A percentile compares a stretch with the other conserved stretches of the same genome.
Conservation (phyloP, 23 tunicate species). For the Ciona savignyi region DNA sequence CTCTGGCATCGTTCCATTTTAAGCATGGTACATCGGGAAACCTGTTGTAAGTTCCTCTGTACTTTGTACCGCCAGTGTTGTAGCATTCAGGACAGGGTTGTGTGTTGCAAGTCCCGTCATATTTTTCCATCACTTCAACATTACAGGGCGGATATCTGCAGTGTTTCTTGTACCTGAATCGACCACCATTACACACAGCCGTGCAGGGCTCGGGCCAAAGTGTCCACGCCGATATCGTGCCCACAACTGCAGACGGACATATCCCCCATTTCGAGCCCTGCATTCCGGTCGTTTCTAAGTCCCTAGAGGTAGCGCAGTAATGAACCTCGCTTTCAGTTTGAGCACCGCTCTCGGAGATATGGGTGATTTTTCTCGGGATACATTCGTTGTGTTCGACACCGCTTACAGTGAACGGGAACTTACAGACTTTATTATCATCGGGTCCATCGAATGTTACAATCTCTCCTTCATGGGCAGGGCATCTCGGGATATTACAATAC, state of each 20-base stretch:
- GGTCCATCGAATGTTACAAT: constrained; percentile 31
- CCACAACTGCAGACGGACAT: constrained; percentile 8
- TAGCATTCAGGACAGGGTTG: constrained; percentile 32
- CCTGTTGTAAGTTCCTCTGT: constrained; percentile 20
- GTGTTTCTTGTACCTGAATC: constrained; percentile 5
- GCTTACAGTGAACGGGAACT: background rate
- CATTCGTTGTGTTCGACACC: background rate
- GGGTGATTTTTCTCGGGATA: background rate
- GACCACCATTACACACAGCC: constrained; percentile 44
- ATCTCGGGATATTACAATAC: constrained; percentile 55
- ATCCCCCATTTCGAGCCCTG: constrained; percentile 11
- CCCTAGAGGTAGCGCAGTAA: constrained; percentile 2
- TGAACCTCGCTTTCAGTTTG: background rate
- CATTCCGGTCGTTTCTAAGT: background rate
- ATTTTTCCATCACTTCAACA: background rate
- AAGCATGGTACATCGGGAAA: background rate
- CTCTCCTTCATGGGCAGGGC: constrained; percentile 58
- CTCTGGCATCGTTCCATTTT: background rate
- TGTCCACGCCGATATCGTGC: constrained; percentile 14
- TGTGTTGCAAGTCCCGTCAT: constrained; percentile 30
- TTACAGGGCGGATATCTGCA: constrained; percentile 32
- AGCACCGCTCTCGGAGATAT: background rate
- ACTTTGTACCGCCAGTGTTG: constrained; percentile 7
- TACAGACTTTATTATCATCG: constrained; percentile 10
- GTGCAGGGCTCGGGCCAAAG: constrained; percentile 15